These are phyloP conservation scores for Onychomys leucogaster DNA, from an alignment of 2,797 vertebrate species.

Conservation along the genomic window DNA sequence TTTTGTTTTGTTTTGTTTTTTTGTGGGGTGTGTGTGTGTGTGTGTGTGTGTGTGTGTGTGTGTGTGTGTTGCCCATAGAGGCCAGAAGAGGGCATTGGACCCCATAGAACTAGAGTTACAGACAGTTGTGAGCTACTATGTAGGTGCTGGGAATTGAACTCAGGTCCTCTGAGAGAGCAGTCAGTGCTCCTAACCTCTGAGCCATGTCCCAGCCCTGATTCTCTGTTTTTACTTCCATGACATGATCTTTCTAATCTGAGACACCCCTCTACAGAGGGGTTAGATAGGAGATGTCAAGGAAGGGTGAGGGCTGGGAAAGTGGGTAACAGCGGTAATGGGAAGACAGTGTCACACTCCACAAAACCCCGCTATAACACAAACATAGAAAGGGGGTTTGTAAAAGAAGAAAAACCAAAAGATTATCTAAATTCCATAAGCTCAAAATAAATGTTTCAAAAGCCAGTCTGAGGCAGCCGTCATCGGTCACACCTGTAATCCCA, in stretches of 20 bases:
- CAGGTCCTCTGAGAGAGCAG: too few relatives aligned
- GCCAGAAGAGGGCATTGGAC: too few relatives aligned
- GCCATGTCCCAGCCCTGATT: too few relatives aligned
- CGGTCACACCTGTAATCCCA: background rate
- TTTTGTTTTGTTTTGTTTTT: too few relatives aligned
- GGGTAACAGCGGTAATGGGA: background rate
- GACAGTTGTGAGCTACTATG: too few relatives aligned
- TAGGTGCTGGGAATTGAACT: too few relatives aligned
- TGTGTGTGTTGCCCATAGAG: too few relatives aligned
- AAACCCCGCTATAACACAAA: background rate
- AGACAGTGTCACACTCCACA: background rate
- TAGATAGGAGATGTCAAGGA: background rate
- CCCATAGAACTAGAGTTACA: too few relatives aligned
- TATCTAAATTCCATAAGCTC: constrained; percentile 28
- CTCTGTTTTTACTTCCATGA: background rate
- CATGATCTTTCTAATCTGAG: background rate
- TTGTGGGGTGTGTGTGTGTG: too few relatives aligned
- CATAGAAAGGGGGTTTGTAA: background rate
- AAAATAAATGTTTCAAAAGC: background rate
- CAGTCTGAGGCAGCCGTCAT: background rate
- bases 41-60: too few relatives aligned
- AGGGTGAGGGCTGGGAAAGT: background rate
- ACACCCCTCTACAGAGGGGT: background rate
- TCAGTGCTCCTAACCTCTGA: too few relatives aligned
- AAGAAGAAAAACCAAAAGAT: background rate